These are phyloP conservation scores for Nomada fucata DNA, from an alignment of 2,888 invertebrate genomes.

Conservation along the genomic window DNA sequence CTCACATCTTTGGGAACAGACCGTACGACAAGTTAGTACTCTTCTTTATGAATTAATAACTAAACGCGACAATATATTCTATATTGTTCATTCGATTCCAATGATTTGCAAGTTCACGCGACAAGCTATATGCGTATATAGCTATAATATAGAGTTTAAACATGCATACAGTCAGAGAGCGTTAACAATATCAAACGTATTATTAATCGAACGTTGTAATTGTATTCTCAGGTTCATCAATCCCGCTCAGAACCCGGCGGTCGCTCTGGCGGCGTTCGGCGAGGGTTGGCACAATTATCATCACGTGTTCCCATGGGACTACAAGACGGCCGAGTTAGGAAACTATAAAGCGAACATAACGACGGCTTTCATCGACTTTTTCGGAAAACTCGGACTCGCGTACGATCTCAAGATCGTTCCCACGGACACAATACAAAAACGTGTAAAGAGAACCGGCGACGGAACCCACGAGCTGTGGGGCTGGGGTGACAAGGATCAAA, in stretches of 20 bases:
- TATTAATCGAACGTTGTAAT: not conserved
- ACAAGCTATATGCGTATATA: too few relatives aligned
- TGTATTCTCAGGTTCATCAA: slow-evolving; percentile 87
- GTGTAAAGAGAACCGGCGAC: slow-evolving; percentile 91
- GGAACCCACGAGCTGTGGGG: slow-evolving; percentile 92
- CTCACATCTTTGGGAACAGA: slow-evolving; percentile 91
- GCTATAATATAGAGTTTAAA: too few relatives aligned
- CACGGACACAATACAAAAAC: slow-evolving; percentile 88
- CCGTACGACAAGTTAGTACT: slow-evolving; percentile 89
- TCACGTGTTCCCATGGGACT: slow-evolving; percentile 97
- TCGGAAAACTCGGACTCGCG: slow-evolving; percentile 93
- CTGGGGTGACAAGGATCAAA: slow-evolving; percentile 83
- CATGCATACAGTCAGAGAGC: too few relatives aligned
- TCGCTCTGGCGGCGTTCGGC: slow-evolving; percentile 90
- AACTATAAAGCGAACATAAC: slow-evolving; percentile 85
- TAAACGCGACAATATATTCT: too few relatives aligned
- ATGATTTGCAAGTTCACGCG: too few relatives aligned
- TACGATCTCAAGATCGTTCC: slow-evolving; percentile 94
- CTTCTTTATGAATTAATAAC: too few relatives aligned
- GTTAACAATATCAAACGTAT: not conserved
- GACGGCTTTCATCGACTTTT: slow-evolving; percentile 87
- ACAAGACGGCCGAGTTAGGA: slow-evolving; percentile 95
- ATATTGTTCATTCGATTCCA: too few relatives aligned
- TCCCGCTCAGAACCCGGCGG: slow-evolving; percentile 91
- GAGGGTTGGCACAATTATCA: slow-evolving; percentile 98